Percentiles rank a stretch among this genome's conserved stretches.
phyloP scores from a whole-genome alignment of 53 echinoderm and acorn worm species.

The Astropecten irregularis region DNA sequence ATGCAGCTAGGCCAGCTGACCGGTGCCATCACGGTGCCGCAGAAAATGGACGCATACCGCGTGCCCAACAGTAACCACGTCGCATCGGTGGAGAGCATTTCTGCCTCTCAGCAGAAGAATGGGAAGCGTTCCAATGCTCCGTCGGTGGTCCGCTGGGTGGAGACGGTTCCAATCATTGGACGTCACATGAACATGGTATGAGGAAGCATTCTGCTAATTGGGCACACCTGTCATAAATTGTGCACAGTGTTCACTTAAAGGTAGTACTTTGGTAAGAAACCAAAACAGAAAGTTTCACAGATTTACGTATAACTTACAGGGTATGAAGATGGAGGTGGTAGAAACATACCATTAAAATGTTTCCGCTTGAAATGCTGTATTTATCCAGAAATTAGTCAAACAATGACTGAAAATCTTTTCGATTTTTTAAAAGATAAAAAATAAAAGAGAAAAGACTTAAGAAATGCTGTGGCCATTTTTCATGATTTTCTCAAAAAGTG shows the following conservation, averaged over 20 bases:
- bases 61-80: conserved; percentile 31
- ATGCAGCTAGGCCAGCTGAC: conserved; percentile 46
- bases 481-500: too few species aligned
- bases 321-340: too few species aligned
- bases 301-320: too few species aligned
- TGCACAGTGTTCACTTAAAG: too few species aligned
- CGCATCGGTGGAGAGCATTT: conserved; percentile 18
- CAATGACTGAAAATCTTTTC: too few species aligned
- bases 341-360: too few species aligned
- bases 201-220: background rate
- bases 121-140: conserved; percentile 43
- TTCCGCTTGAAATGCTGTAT: too few species aligned
- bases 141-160: conserved; percentile 43
- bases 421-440: too few species aligned
- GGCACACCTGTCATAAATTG: background rate
- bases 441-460: too few species aligned
- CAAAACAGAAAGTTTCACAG: too few species aligned
- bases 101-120: conserved; percentile 13
- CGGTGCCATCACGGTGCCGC: conserved; percentile 47
- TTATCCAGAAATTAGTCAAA: too few species aligned
- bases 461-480: too few species aligned
- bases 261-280: background rate
- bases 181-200: conserved; percentile 58
- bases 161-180: conserved; percentile 43
- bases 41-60: conserved; percentile 36